Base-by-base conservation (phyloP, 2,113 vertebrate genomes). In the Aspiorhynchus laticeps region DNA sequence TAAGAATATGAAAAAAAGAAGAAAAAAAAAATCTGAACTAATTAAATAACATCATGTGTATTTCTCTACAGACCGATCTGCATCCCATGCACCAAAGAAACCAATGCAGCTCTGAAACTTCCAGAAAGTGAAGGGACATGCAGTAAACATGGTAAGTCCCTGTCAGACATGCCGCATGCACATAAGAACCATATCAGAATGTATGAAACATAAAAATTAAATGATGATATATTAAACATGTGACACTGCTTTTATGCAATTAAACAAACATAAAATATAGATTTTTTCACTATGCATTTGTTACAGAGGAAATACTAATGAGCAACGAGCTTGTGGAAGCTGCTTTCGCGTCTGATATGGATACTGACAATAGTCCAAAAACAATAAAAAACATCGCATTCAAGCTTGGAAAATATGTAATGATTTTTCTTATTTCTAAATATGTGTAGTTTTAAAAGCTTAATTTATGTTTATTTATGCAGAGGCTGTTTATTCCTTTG, bases 71-170 rank as follows among this genome's bases (percentile, higher is more conserved):
- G 95, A 87, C 90, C 93, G 7, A 95, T 96, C 67, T 96, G 95
- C 59, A 92, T 96, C 81, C 95, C 95, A 31, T 94, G 95, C 87
- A 95, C 95, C 15, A n/a, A 79, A 80, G 90, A 93, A 69, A 94
- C 94, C 7, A 95, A 43, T 73, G n/a, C 69, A 11, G 94, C 94
- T 65, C 84, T 96, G 31, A 59, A 87, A 28, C 81, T 94, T 84
- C 6, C 82, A 21, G 65, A 38, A 21, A 56, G 31, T 1, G 19
- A 65, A 0, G 85, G 89, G 5, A 93, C 88, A 9, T 95, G 94
- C 79, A 46, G 38, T 6, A 5, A 93, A 33, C 95, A 96, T 86
- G 92, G 95, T 95, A 71, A 87, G 9, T 12, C 43, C 26, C 53
- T n/a, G 19, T 24, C 21, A 61, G 46, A 77, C 19, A 38, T n/a